A percentile compares a stretch with the other conserved stretches of the same genome.
phyloP scores from a whole-genome alignment of 2,888 invertebrate genomes.

The Macrosiphum euphorbiae region DNA sequence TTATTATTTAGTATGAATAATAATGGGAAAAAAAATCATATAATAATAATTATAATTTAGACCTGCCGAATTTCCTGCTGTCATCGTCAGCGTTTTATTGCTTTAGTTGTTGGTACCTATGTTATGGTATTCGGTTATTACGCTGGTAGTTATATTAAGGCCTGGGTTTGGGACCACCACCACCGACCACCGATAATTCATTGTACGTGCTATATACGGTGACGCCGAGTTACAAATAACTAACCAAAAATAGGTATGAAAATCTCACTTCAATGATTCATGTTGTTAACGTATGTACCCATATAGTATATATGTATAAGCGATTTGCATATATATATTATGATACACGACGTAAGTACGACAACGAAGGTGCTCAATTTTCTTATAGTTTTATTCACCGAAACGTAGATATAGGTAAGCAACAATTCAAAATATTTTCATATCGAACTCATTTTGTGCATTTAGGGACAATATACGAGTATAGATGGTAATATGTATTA shows the following conservation, averaged over 20 bases:
- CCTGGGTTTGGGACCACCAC: neutral
- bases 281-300: neutral
- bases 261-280: neutral
- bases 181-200: neutral
- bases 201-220: neutral
- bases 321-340: neutral
- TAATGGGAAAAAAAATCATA: neutral
- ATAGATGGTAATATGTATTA: neutral
- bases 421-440: neutral
- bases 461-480: neutral
- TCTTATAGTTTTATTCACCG: neutral
- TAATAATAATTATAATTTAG: constrained; percentile 4
- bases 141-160: neutral
- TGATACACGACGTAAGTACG: neutral
- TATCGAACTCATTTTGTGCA: neutral
- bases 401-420: neutral
- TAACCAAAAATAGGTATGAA: neutral
- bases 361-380: neutral
- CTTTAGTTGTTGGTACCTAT: neutral
- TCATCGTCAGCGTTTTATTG: neutral
- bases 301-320: too few species aligned
- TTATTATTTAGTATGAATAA: neutral
- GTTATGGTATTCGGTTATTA: neutral
- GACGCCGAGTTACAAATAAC: neutral
- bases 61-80: neutral